These are phyloP conservation scores for Lampropteryx suffumata DNA, from an alignment of 2,888 invertebrate species.

Conservation along the genomic window DNA sequence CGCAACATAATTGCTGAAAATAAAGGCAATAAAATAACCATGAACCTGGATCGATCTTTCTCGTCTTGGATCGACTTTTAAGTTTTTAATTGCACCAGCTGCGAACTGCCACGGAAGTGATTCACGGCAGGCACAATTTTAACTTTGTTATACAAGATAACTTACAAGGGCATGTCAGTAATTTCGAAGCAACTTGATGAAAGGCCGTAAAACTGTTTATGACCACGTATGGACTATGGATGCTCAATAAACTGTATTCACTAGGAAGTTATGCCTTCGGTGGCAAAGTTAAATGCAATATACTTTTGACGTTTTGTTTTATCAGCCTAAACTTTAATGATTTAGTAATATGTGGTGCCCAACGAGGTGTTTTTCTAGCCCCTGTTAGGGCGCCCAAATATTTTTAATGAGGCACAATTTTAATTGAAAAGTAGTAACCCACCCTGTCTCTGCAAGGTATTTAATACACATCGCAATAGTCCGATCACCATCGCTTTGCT, in stretches of 20 bases:
- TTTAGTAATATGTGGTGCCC: too few species aligned
- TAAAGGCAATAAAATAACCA: too few species aligned
- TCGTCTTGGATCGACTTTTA: constrained; percentile 8
- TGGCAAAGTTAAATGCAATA: background rate
- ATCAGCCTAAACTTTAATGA: too few species aligned
- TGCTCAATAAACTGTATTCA: constrained; percentile 1
- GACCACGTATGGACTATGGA: background rate
- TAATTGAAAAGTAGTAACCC: too few species aligned
- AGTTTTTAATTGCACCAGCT: constrained; percentile 9
- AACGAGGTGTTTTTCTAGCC: background rate
- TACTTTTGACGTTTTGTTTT: too few species aligned
- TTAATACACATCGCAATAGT: too few species aligned
- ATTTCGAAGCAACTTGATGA: constrained; percentile 8
- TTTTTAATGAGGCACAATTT: background rate
- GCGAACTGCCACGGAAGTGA: background rate
- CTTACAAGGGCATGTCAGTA: constrained; percentile 9
- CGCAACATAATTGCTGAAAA: background rate
- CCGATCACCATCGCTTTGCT: too few species aligned
- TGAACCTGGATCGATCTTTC: too few species aligned
- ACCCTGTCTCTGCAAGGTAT: too few species aligned
- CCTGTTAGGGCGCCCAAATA: background rate
- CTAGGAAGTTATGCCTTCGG: background rate
- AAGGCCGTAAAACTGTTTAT: constrained; percentile 10
- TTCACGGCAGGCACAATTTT: constrained; percentile 1
- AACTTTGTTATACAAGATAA: constrained; percentile 3